phyloP scores from a whole-genome alignment of 2,113 vertebrate species.

The Peromyscus polionotus region DNA sequence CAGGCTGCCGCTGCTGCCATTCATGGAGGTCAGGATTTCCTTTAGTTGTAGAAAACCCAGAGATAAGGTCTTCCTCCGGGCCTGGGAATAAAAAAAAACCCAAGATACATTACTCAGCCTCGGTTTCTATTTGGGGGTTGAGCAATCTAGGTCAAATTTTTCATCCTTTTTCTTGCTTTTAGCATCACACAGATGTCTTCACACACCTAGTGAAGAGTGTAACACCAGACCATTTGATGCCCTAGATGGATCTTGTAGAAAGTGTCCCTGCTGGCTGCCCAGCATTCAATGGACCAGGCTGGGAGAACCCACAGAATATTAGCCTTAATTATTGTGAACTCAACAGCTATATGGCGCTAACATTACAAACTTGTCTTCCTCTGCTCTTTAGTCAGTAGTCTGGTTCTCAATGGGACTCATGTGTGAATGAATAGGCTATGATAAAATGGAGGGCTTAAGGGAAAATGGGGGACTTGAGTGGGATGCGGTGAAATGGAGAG shows the following conservation, averaged over 20 bases:
- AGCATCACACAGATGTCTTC: background rate
- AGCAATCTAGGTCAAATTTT: rapidly evolving
- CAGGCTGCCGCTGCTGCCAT: background rate
- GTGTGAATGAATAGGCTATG: too few relatives aligned
- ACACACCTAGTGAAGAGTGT: background rate
- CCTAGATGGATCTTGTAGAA: background rate
- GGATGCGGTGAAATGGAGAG: too few relatives aligned
- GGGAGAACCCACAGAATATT: background rate
- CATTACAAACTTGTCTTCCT: background rate
- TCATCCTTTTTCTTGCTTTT: rapidly evolving
- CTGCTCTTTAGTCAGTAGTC: background rate
- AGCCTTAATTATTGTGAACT: background rate
- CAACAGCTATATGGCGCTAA: background rate
- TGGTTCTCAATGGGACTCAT: background rate
- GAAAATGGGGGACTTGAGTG: background rate
- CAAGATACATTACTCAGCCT: background rate
- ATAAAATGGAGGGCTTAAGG: background rate
- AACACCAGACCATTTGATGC: background rate
- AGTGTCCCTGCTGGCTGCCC: background rate
- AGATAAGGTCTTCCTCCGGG: background rate
- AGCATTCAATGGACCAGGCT: background rate
- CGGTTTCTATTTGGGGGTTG: background rate
- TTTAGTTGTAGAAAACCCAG: background rate
- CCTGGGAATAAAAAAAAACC: background rate
- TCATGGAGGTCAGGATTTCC: background rate